A percentile compares a stretch with the other conserved stretches of the same genome.
Conservation (phyloP, 2,888 invertebrate genomes). For the Orchesellides sinensis region DNA sequence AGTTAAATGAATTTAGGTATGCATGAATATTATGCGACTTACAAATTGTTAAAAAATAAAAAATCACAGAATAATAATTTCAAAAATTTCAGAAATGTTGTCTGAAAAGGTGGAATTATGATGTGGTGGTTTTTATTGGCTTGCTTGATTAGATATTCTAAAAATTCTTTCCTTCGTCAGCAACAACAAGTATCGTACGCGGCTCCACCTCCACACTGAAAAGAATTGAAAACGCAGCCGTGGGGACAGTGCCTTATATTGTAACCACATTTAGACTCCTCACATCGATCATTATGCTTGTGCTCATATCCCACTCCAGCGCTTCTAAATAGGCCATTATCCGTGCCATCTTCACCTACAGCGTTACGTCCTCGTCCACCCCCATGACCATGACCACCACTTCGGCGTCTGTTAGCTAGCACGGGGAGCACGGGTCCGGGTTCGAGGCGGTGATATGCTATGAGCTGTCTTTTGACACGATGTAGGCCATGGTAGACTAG, state of each 20-base stretch:
- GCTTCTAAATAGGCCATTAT: slow-evolving; percentile 41
- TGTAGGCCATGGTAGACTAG: slow-evolving; percentile 10
- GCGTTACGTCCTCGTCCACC: slow-evolving; percentile 22
- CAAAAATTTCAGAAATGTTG: too few species aligned
- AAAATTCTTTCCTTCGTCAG: slow-evolving; percentile 11
- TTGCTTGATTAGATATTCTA: not conserved
- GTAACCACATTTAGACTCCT: slow-evolving; percentile 68
- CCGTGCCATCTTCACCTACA: slow-evolving; percentile 58
- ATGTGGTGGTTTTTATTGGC: too few species aligned
- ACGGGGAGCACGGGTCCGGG: slow-evolving; percentile 45
- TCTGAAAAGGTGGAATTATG: too few species aligned
- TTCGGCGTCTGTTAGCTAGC: slow-evolving; percentile 11
- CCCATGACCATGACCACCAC: slow-evolving; percentile 45
- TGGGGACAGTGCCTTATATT: slow-evolving; percentile 70
- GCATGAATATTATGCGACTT: too few species aligned
- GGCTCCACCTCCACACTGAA: slow-evolving; percentile 63
- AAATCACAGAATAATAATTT: too few species aligned
- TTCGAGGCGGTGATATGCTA: slow-evolving; percentile 35
- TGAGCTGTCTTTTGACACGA: slow-evolving; percentile 49
- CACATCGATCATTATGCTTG: slow-evolving; percentile 58
- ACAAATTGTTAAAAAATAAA: too few species aligned
- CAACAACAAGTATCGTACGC: slow-evolving; percentile 68
- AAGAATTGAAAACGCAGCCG: slow-evolving; percentile 68
- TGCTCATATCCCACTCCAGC: slow-evolving; percentile 64
- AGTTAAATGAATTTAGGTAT: too few species aligned